Evolutionary conservation across 2,888 invertebrate genomes (phyloP).

Genomic region (Aleiodes alternator): DNA sequence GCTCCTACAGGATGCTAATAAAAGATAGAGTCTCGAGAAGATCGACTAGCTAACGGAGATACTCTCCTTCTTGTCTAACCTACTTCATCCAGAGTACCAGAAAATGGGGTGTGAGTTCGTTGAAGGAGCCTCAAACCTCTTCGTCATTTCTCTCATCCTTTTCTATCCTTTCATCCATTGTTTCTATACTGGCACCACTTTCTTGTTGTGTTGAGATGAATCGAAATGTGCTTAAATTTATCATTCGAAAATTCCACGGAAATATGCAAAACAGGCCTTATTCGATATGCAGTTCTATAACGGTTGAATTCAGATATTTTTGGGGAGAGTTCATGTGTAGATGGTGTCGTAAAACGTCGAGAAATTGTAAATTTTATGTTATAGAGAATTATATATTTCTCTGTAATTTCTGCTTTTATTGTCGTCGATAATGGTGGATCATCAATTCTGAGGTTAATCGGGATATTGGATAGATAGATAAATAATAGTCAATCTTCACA

Average conservation of each 20-base stretch:
- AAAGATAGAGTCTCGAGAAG: slow-evolving; percentile 71
- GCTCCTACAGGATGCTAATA: slow-evolving; percentile 73
- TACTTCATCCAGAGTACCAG: slow-evolving; percentile 23
- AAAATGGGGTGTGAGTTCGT: neutral
- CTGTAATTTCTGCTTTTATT: too few species aligned
- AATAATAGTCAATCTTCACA: too few species aligned
- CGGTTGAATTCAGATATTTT: neutral
- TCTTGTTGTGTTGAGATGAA: slow-evolving; percentile 51
- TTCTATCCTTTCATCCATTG: slow-evolving; percentile 59
- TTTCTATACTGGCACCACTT: slow-evolving; percentile 61
- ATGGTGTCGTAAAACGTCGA: slow-evolving; percentile 16
- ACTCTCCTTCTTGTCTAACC: slow-evolving; percentile 35
- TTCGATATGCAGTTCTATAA: slow-evolving; percentile 30
- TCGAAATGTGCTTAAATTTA: slow-evolving; percentile 54
- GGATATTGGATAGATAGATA: too few species aligned
- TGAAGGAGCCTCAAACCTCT: slow-evolving; percentile 2
- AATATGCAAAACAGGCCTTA: slow-evolving; percentile 52
- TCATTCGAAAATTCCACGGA: slow-evolving; percentile 49
- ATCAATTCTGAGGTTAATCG: too few species aligned
- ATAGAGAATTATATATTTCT: neutral
- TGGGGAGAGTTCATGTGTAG: neutral
- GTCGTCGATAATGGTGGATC: too few species aligned
- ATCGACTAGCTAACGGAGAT: slow-evolving; percentile 55
- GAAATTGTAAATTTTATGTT: neutral
- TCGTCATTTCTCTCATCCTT: slow-evolving; percentile 31